phyloP scores from a whole-genome alignment of 2,888 invertebrate genomes.

The Drosophila falleni region DNA sequence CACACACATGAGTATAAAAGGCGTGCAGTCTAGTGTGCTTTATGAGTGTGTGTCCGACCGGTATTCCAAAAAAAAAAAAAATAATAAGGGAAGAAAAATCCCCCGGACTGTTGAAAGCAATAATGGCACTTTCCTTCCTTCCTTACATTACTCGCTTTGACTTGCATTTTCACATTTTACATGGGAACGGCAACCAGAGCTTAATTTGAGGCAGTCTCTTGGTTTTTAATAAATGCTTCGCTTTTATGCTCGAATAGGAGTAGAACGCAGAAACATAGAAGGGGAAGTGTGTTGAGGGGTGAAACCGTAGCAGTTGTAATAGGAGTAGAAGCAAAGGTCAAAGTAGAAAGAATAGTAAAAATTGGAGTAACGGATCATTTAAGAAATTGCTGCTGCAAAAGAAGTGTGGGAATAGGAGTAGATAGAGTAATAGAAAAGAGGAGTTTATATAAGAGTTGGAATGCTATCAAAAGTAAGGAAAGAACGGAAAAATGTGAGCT shows the following conservation, averaged over 20 bases:
- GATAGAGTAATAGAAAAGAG: neutral
- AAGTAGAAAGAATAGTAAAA: constrained; percentile 6
- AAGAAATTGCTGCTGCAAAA: neutral
- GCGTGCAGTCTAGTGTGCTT: constrained; percentile 36
- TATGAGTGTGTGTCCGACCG: constrained; percentile 16
- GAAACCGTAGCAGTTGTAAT: neutral
- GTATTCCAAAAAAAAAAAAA: neutral
- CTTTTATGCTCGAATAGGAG: constrained; percentile 34
- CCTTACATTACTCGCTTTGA: constrained; percentile 21
- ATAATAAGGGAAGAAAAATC: neutral
- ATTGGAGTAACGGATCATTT: neutral
- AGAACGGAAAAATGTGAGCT: neutral
- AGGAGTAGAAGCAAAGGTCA: neutral
- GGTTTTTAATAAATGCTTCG: constrained; percentile 54
- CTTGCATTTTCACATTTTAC: constrained; percentile 3
- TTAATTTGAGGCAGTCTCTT: constrained; percentile 47
- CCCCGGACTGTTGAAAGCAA: constrained; percentile 43
- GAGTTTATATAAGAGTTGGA: neutral
- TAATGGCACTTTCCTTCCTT: constrained; percentile 31
- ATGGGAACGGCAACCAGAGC: constrained; percentile 16
- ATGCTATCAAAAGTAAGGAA: neutral
- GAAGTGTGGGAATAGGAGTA: neutral
- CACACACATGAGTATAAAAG: constrained; percentile 8
- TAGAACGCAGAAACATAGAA: neutral
- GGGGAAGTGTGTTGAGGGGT: neutral